Evolutionary conservation across 2,888 invertebrate genomes (phyloP), one percentile per base, ranked within the genome.

Genomic region (Drosophila neotestacea): DNA sequence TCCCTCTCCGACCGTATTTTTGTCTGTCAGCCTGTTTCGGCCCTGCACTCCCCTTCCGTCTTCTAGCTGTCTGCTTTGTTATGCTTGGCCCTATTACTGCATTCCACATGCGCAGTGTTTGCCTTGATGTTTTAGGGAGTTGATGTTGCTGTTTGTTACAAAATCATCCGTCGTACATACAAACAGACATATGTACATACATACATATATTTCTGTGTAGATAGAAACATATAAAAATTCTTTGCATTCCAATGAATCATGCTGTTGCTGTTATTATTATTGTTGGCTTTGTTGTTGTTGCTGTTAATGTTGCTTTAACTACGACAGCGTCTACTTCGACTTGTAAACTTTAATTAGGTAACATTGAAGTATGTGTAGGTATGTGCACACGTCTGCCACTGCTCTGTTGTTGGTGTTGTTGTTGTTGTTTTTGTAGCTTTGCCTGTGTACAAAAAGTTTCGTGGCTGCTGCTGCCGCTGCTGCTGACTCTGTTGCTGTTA

Each of bases 31-130:
- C 16, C 41, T 55, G 46, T 32, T 41, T 70, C 1, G 22, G 22
- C 22, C 22, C 22, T 22, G 2, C 22, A 22, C 22, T 22, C 22
- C 22, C 22, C 22, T 22, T 22, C 22, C 22, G 22, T 22, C 2
- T 3, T 22, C 22, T 22, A 22, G 22, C 22, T 22, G 22, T 22
- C 58, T 73, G 62, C 70, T 77, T 82, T 83, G 77, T 85, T 88
- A 79, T 85, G 80, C 69, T 73, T 88, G 68, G 81, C 84, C 80
- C 77, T 80, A 88, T 77, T 88, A 74, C 86, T 88, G 88, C 85
- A 85, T 85, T 85, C 85, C 85, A 86, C 87, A 89, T 87, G 89
- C 89, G 70, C 84, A 83, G 81, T 83, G 88, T 88, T 85, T 86
- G 84, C 87, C 87, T 86, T 85, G 87, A 86, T 85, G 89, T 88